Evolutionary conservation across 2,113 vertebrate species (phyloP).

Genomic region (Psittacus erithacus): DNA sequence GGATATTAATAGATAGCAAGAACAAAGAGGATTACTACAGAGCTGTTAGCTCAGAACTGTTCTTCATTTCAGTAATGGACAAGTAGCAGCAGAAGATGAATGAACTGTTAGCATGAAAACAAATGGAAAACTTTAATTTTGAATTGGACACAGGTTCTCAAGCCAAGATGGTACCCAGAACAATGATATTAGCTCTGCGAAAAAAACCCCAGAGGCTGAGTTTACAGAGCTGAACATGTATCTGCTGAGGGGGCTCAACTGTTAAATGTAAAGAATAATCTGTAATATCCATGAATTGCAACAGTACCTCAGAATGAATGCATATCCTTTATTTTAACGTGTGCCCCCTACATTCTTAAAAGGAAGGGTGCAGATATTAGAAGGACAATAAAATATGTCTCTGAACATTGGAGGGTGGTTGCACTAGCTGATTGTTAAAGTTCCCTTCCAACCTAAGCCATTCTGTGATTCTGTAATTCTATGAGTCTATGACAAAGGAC

Average conservation of each 20-base stretch:
- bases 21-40: conserved; percentile 50
- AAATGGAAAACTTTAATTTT: conserved; percentile 48
- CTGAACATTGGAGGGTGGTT: accelerated
- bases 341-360: accelerated
- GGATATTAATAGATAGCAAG: conserved; percentile 48
- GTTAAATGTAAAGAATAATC: neutral
- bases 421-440: neutral
- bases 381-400: neutral
- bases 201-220: neutral
- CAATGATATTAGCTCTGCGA: neutral
- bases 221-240: neutral
- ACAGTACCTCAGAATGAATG: neutral
- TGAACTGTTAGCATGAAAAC: conserved; percentile 47
- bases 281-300: neutral
- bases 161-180: neutral
- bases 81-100: conserved; percentile 21
- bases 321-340: neutral
- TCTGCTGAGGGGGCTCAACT: neutral
- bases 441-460: neutral
- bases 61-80: conserved; percentile 22
- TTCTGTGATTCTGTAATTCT: neutral
- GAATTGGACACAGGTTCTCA: conserved; percentile 8
- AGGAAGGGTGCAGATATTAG: neutral
- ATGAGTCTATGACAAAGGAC: neutral
- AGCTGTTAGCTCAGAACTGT: conserved; percentile 20